A percentile compares a stretch with the other conserved stretches of the same genome.
phyloP scores from a whole-genome alignment of 2,113 vertebrate genomes.

The Xiphophorus maculatus region DNA sequence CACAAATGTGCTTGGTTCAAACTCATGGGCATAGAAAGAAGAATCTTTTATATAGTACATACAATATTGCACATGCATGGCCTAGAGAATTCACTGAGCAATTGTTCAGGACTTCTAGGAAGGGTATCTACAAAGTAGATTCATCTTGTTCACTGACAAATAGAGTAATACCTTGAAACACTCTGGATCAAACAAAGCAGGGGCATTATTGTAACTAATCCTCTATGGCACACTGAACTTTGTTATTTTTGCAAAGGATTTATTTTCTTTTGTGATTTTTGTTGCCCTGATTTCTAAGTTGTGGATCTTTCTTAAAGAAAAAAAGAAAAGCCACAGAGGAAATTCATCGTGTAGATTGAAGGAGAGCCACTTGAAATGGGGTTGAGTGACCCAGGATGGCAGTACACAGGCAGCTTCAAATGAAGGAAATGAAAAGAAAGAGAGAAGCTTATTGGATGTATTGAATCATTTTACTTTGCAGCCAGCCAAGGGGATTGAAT shows the following conservation, averaged over 20 bases:
- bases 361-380: slow-evolving; percentile 74
- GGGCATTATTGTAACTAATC: slow-evolving; percentile 64
- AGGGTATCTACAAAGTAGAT: slow-evolving; percentile 19
- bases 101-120: slow-evolving; percentile 10
- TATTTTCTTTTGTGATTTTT: slow-evolving; percentile 65
- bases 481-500: slow-evolving; percentile 64
- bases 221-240: slow-evolving; percentile 61
- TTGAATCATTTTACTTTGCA: slow-evolving; percentile 78
- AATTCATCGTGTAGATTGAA: slow-evolving; percentile 69
- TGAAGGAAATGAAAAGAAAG: slow-evolving; percentile 78
- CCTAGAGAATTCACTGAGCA: slow-evolving; percentile 41
- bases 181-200: slow-evolving; percentile 48
- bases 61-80: slow-evolving; percentile 14
- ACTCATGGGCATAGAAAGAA: slow-evolving; percentile 27
- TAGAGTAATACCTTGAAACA: slow-evolving; percentile 42
- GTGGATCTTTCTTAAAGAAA: slow-evolving; percentile 38
- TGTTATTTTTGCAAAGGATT: slow-evolving; percentile 58
- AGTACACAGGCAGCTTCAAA: slow-evolving; percentile 69
- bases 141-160: slow-evolving; percentile 21
- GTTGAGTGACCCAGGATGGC: slow-evolving; percentile 72
- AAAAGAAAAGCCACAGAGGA: slow-evolving; percentile 58
- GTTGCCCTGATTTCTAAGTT: slow-evolving; percentile 30
- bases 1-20: slow-evolving; percentile 50
- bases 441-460: slow-evolving; percentile 79
- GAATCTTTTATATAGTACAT: slow-evolving; percentile 36